Evolutionary conservation across 1,140 invertebrate species (phyloP), one percentile per base, ranked within the genome.

Genomic region (Nomia melanderi): DNA sequence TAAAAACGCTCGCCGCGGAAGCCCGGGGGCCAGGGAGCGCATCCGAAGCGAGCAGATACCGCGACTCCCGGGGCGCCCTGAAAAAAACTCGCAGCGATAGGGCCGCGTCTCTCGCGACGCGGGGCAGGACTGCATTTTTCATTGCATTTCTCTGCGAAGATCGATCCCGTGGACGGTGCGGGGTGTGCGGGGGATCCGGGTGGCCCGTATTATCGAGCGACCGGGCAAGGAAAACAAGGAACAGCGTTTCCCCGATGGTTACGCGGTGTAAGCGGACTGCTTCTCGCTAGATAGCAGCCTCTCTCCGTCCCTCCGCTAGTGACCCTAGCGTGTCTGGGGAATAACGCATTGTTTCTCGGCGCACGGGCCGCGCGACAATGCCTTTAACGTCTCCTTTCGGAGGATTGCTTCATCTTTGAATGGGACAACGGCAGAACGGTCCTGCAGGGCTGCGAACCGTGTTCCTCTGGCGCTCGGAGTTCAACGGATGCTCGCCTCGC

Each of bases 291-390:
- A 71, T 65, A 78, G 56, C 39, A 44, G n/a, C n/a, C 41, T 12
- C 41, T 44, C 41, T 20, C 69, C 47, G 12, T 29, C 23, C 69
- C n/a, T n/a, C n/a, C n/a, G n/a, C n/a, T 31, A 65, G 76, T 78
- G 76, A 78, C 77, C 71, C 57, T n/a, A 23, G n/a, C 20, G 64
- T 25, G 72, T 62, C 77, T 76, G 36, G 77, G 77, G 72, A 69
- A 41, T 67, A 67, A 17, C 14, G 36, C 74, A 83, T 83, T 83
- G 81, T 83, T 81, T 63, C 60, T 23, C 53, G 71, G 66, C 47
- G 39, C 59, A 76, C 67, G 14, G 54, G 69, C 36, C 78, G 69
- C 23, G n/a, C 62, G 62, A 82, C 77, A 82, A 84, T 82, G 39
- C 59, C 27, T 70, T 44, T 60, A 77, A 84, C 77, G 79, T 69